These are phyloP conservation scores for Ranitomeya variabilis DNA, from an alignment of 2,113 vertebrate species.

Conservation along the genomic window DNA sequence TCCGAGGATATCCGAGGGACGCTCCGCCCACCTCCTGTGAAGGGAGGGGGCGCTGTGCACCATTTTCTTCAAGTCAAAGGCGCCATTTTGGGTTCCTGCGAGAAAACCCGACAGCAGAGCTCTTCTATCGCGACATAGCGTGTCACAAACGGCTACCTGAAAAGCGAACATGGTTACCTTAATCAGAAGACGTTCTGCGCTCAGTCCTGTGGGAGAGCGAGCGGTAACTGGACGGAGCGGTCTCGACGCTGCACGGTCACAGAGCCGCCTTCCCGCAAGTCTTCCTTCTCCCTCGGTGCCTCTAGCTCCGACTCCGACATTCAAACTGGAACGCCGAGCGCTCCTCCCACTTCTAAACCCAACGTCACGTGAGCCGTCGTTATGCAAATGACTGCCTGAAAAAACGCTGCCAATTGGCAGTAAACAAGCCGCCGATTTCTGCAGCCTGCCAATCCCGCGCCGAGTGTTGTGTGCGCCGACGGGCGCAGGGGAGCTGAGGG, in stretches of 20 bases:
- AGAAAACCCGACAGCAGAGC: slow-evolving; percentile 10
- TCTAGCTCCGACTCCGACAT: slow-evolving; percentile 27
- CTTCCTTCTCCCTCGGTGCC: slow-evolving; percentile 38
- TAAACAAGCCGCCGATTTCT: background rate
- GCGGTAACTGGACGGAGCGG: background rate
- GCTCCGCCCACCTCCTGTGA: slow-evolving; percentile 25
- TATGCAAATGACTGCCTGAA: slow-evolving; percentile 41
- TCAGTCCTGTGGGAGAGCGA: no score
- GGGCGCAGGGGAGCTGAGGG: background rate
- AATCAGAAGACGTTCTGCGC: background rate
- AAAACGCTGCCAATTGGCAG: background rate
- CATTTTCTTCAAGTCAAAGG: background rate
- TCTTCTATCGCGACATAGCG: slow-evolving; percentile 1
- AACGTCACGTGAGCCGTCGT: slow-evolving; percentile 32
- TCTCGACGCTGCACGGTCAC: background rate
- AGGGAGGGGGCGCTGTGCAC: slow-evolving; percentile 29
- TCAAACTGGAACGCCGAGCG: slow-evolving; percentile 27
- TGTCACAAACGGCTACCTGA: background rate
- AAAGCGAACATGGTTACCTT: background rate
- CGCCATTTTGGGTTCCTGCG: slow-evolving; percentile 39
- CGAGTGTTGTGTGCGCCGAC: background rate
- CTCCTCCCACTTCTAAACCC: slow-evolving; percentile 37
- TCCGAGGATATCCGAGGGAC: background rate
- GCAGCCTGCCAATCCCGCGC: background rate
- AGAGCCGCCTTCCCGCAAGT: slow-evolving; percentile 11